Conservation (phyloP, 2,888 invertebrate species). For the Archaeoteleia sp. region DNA sequence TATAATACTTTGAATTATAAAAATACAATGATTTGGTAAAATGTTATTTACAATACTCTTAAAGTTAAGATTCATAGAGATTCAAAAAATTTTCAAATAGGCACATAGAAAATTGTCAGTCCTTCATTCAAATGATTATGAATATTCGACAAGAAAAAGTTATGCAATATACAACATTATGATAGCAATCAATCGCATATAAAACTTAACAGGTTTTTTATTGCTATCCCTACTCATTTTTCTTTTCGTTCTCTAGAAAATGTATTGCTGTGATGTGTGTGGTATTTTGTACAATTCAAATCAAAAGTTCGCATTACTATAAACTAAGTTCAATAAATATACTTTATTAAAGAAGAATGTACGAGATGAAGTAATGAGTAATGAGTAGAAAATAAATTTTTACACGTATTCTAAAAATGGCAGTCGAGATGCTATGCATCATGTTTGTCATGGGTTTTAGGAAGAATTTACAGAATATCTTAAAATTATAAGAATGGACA, state of each 20-base stretch:
- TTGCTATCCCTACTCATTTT: too few species aligned
- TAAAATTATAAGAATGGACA: too few species aligned
- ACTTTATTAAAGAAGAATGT: conserved; percentile 33
- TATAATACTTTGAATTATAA: conserved; percentile 38
- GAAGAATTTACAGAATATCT: background rate
- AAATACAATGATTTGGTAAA: conserved; percentile 21
- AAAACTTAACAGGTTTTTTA: conserved; percentile 65
- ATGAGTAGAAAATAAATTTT: conserved; percentile 32
- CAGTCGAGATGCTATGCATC: conserved; percentile 41
- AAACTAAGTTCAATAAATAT: conserved; percentile 54
- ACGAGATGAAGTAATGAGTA: conserved; percentile 24
- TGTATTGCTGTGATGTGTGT: conserved; percentile 9
- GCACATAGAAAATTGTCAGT: conserved; percentile 31
- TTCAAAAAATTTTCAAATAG: conserved; percentile 24
- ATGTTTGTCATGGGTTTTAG: conserved; percentile 21
- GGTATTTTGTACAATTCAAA: conserved; percentile 42
- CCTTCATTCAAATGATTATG: conserved; percentile 25
- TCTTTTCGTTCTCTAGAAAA: conserved; percentile 8
- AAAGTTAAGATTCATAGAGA: conserved; percentile 20
- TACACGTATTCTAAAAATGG: conserved; percentile 42
- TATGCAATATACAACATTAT: conserved; percentile 29
- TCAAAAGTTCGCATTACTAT: conserved; percentile 26
- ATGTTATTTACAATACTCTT: conserved; percentile 31
- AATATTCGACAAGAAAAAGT: too few species aligned
- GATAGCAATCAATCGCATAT: conserved; percentile 49